Evolutionary conservation across 2,888 invertebrate genomes (phyloP).

Genomic region (Pachydiplax longipennis): DNA sequence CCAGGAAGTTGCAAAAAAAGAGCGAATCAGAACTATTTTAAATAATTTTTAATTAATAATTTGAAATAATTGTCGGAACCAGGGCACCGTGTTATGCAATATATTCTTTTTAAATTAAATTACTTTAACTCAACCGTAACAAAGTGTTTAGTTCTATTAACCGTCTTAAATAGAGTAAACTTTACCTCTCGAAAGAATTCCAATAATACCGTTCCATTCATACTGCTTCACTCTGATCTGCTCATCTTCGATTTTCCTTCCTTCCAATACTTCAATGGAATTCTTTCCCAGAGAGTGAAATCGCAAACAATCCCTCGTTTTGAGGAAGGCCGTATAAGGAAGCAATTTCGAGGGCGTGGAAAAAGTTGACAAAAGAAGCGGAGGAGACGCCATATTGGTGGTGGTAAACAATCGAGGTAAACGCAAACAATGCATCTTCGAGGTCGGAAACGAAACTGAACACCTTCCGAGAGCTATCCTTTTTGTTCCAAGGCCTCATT

Average conservation of each 20-base stretch:
- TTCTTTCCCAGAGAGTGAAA: not conserved
- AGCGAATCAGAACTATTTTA: too few species aligned
- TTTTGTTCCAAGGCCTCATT: not conserved
- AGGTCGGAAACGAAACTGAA: not conserved
- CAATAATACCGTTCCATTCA: not conserved
- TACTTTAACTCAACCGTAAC: too few species aligned
- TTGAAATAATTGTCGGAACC: too few species aligned
- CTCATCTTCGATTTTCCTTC: not conserved
- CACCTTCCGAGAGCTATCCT: not conserved
- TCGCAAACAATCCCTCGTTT: not conserved
- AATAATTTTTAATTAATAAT: too few species aligned
- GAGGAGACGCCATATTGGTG: not conserved
- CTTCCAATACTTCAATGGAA: not conserved
- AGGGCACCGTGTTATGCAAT: too few species aligned
- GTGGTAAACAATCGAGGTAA: not conserved
- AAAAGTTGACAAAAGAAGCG: not conserved
- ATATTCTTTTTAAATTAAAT: too few species aligned
- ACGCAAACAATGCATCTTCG: not conserved
- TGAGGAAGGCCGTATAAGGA: not conserved
- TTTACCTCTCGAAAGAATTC: too few species aligned
- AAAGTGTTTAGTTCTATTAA: too few species aligned
- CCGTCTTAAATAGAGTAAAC: too few species aligned
- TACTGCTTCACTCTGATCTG: not conserved
- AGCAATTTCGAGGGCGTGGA: not conserved
- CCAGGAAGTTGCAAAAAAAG: too few species aligned